phyloP scores from a whole-genome alignment of 2,797 vertebrate genomes.

The Lepilemur ruficaudatus region DNA sequence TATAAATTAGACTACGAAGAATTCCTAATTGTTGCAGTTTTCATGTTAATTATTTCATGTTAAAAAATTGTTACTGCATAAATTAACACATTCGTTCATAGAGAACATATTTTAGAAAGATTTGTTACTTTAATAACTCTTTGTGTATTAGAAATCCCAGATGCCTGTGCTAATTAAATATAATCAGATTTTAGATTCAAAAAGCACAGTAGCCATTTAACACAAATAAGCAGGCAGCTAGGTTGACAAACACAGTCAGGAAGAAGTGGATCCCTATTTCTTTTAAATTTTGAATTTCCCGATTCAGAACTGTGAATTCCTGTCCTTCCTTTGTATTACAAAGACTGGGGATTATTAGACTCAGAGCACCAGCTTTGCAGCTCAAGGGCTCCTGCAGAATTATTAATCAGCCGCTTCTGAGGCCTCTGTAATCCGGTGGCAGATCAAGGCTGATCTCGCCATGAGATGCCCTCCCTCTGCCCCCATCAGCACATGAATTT shows the following conservation, averaged over 20 bases:
- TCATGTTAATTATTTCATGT: constrained; percentile 80
- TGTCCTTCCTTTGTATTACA: constrained; percentile 66
- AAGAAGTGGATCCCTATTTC: constrained; percentile 33
- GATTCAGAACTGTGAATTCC: constrained; percentile 52
- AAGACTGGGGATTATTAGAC: constrained; percentile 58
- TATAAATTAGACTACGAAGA: constrained; percentile 77
- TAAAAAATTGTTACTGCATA: constrained; percentile 79
- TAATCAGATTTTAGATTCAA: constrained; percentile 77
- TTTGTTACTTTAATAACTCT: constrained; percentile 82
- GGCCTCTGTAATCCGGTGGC: constrained; percentile 65
- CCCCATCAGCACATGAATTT: constrained; percentile 29
- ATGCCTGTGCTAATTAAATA: constrained; percentile 79
- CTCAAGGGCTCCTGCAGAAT: constrained; percentile 68
- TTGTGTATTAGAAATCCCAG: constrained; percentile 81
- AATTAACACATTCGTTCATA: constrained; percentile 79
- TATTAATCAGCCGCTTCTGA: constrained; percentile 66
- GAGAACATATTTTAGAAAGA: constrained; percentile 81
- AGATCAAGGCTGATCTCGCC: constrained; percentile 68
- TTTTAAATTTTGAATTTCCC: constrained; percentile 55
- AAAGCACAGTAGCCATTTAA: constrained; percentile 76
- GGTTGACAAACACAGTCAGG: constrained; percentile 65
- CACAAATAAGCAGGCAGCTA: constrained; percentile 66
- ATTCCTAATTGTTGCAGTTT: constrained; percentile 78
- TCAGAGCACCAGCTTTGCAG: constrained; percentile 5
- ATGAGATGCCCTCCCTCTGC: constrained; percentile 55